These are phyloP conservation scores for Rhagonycha lutea DNA, from an alignment of 2,888 invertebrate genomes.

Conservation along the genomic window DNA sequence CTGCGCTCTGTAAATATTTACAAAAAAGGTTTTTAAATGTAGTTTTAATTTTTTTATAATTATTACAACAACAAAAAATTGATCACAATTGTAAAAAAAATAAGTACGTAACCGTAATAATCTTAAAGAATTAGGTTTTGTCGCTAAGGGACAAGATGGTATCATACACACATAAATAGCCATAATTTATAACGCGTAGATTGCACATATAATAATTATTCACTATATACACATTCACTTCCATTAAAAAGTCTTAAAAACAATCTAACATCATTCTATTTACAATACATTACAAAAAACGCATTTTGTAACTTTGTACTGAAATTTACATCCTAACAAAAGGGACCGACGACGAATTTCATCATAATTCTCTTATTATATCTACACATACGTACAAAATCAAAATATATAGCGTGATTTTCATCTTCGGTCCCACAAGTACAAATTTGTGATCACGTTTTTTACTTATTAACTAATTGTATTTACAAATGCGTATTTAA, in stretches of 20 bases:
- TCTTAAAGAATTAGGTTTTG: conserved; percentile 13
- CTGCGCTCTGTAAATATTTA: neutral
- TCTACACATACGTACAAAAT: conserved; percentile 28
- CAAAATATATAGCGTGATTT: conserved; percentile 40
- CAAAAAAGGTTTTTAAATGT: neutral
- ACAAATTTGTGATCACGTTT: conserved; percentile 41
- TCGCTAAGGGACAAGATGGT: conserved; percentile 24
- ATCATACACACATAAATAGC: conserved; percentile 34
- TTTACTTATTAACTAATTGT: conserved; percentile 32
- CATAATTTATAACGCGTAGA: conserved; percentile 34
- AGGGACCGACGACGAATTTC: conserved; percentile 44
- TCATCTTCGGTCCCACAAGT: neutral
- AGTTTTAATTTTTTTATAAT: neutral
- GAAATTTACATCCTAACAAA: conserved; percentile 47
- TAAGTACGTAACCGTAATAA: conserved; percentile 28
- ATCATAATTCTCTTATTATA: conserved; percentile 31
- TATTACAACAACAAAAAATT: neutral
- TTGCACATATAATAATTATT: conserved; percentile 37
- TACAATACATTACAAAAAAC: conserved; percentile 52
- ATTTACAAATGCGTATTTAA: conserved; percentile 25
- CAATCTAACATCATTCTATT: conserved; percentile 50
- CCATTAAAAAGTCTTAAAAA: conserved; percentile 50
- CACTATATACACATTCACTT: conserved; percentile 47
- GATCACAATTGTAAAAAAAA: conserved; percentile 20
- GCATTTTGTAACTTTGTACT: conserved; percentile 51